These are phyloP conservation scores for Leptopilina myrica DNA, from an alignment of 2,888 invertebrate genomes.

Conservation along the genomic window DNA sequence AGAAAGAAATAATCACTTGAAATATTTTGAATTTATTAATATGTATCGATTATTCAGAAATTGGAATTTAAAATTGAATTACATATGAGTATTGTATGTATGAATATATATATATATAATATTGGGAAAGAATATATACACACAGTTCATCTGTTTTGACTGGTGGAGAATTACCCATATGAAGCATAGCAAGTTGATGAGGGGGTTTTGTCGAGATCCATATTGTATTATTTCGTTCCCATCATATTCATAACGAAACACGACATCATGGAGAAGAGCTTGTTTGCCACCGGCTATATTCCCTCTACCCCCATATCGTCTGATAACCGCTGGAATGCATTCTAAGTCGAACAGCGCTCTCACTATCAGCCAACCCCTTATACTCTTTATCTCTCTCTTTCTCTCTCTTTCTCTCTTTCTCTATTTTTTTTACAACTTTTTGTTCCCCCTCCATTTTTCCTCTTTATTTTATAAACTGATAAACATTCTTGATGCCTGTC, in stretches of 20 bases:
- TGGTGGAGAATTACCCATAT: constrained; percentile 3
- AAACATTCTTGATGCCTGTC: constrained; percentile 15
- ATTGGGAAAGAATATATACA: no score
- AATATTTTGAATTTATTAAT: no score
- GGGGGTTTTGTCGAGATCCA: constrained; percentile 56
- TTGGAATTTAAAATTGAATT: no score
- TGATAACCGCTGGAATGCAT: constrained; percentile 61
- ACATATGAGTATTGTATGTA: no score
- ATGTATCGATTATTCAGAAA: no score
- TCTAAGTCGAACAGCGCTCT: not conserved
- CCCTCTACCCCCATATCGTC: constrained; percentile 54
- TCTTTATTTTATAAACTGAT: not conserved
- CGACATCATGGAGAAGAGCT: constrained; percentile 62
- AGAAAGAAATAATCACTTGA: no score
- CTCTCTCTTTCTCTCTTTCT: no score
- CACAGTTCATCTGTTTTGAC: not conserved
- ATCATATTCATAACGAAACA: constrained; percentile 63
- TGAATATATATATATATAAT: no score
- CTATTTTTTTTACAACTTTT: not conserved
- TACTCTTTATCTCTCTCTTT: no score
- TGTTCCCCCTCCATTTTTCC: not conserved
- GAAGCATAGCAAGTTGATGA: constrained; percentile 25
- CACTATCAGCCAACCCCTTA: constrained; percentile 11
- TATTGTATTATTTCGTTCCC: constrained; percentile 66
- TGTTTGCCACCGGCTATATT: constrained; percentile 67